A percentile compares a stretch with the other conserved stretches of the same genome.
Conservation (phyloP, 2,797 vertebrate genomes). For the Parauchenoglanis ngamensis region DNA sequence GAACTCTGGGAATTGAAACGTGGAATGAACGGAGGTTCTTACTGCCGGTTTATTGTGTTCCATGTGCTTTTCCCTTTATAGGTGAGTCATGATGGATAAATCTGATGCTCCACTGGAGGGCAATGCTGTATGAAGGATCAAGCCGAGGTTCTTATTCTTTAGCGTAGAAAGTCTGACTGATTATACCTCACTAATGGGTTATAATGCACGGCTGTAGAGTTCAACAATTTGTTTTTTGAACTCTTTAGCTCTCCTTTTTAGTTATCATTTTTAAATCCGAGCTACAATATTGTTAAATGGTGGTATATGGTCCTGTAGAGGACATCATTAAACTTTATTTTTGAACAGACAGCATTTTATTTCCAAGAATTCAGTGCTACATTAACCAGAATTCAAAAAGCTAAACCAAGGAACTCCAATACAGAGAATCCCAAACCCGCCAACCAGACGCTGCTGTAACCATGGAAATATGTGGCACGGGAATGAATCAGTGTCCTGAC, state of each 20-base stretch:
- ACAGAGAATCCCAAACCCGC: not conserved
- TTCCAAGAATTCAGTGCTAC: not conserved
- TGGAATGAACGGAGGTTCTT: not conserved
- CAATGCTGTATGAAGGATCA: constrained; percentile 30
- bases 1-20: constrained; percentile 9
- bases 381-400: not conserved
- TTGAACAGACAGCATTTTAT: not conserved
- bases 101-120: constrained; percentile 32
- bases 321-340: not conserved
- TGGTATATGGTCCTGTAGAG: not conserved
- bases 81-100: constrained; percentile 4
- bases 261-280: not conserved
- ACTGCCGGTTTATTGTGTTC: not conserved
- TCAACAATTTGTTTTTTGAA: not conserved
- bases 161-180: not conserved
- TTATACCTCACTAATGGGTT: not conserved
- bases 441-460: not conserved
- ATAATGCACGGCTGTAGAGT: not conserved
- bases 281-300: not conserved
- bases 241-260: not conserved
- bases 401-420: not conserved
- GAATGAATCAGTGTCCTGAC: not conserved
- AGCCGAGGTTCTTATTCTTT: not conserved
- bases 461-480: not conserved
- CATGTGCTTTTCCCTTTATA: not conserved